phyloP scores from a whole-genome alignment of 2,113 vertebrate genomes.

The Antennarius striatus region DNA sequence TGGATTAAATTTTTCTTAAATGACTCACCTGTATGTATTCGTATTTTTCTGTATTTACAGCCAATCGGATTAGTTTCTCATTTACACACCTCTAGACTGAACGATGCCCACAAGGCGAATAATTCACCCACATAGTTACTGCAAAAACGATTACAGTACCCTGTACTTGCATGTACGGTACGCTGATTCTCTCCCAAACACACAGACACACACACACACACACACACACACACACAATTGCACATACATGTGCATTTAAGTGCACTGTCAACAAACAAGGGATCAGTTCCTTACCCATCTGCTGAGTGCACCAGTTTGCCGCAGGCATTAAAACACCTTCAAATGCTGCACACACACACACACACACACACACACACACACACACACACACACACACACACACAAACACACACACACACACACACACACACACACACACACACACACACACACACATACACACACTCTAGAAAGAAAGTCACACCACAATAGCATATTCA shows the following conservation, averaged over 20 bases:
- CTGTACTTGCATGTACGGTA: neutral
- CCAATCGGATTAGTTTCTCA: conserved; percentile 21
- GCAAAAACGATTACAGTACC: neutral
- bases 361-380: conserved; percentile 40
- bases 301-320: conserved; percentile 79
- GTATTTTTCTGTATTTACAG: conserved; percentile 1
- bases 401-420: conserved; percentile 35
- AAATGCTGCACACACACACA: conserved; percentile 45
- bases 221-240: neutral
- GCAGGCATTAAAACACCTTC: conserved; percentile 74
- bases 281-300: conserved; percentile 79
- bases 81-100: conserved; percentile 39
- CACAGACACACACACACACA: conserved; percentile 9
- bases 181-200: neutral
- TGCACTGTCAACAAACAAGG: conserved; percentile 87
- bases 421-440: conserved; percentile 40
- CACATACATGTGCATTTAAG: conserved; percentile 70
- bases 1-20: conserved; percentile 4
- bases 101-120: conserved; percentile 60
- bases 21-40: conserved; percentile 33
- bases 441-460: conserved; percentile 34
- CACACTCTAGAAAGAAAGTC: conserved; percentile 40
- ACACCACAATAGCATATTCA: conserved; percentile 50
- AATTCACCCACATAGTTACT: conserved; percentile 68
- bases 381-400: conserved; percentile 39